Conservation (phyloP, 2,113 vertebrate species). For the Phasianus colchicus region DNA sequence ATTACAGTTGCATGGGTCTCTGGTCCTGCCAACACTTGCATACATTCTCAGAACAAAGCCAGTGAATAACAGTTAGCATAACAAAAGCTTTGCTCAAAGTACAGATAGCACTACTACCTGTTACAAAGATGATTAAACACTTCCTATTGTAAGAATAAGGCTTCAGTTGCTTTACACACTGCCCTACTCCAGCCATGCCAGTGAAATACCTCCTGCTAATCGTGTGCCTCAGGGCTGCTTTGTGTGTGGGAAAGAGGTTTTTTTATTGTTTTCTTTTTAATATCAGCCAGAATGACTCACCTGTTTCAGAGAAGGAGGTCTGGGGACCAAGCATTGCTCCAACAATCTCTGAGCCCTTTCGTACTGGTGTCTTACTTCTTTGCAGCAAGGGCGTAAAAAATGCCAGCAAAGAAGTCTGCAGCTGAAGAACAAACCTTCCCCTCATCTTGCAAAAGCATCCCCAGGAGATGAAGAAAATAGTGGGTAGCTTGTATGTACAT, state of each 20-base stretch:
- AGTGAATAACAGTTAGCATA: background rate
- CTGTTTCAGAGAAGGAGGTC: background rate
- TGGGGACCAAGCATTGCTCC: background rate
- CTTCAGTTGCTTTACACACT: background rate
- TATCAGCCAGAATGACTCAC: slow-evolving; percentile 13
- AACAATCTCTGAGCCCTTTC: background rate
- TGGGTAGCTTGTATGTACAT: too few relatives aligned
- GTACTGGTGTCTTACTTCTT: background rate
- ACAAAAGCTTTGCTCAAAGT: background rate
- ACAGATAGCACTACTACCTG: background rate
- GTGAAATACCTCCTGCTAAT: background rate
- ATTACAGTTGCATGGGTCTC: slow-evolving; percentile 13
- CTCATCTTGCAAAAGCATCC: background rate
- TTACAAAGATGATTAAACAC: background rate
- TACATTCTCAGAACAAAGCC: background rate
- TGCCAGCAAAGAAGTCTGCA: background rate
- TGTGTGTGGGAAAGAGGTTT: background rate
- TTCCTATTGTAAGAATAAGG: slow-evolving; percentile 10
- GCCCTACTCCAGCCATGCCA: background rate
- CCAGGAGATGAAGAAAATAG: background rate
- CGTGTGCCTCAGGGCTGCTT: background rate
- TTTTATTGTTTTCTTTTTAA: background rate
- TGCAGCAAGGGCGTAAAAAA: background rate
- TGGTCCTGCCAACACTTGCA: slow-evolving; percentile 5
- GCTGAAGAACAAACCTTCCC: background rate